Conservation (phyloP, 2,113 vertebrate species). For the Arenaria interpres region DNA sequence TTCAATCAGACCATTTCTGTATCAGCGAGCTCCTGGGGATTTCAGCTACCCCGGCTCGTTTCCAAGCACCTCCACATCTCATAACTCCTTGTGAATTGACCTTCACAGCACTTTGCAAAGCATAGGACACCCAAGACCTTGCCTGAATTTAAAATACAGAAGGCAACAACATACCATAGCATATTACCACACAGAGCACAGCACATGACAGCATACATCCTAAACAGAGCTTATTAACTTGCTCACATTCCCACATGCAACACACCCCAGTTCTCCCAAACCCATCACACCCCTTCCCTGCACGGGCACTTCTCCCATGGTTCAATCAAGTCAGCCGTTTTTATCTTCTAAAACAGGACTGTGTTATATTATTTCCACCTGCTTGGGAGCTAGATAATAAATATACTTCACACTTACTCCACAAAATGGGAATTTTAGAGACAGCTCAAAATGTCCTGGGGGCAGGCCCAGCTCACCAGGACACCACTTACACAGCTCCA, state of each 20-base stretch:
- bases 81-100: not conserved
- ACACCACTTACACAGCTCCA: not conserved
- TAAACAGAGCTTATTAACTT: not conserved
- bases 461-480: not conserved
- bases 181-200: not conserved
- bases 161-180: not conserved
- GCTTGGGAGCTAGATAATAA: not conserved
- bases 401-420: not conserved
- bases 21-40: not conserved
- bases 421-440: not conserved
- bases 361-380: not conserved
- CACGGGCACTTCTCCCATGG: not conserved
- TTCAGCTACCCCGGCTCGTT: not conserved
- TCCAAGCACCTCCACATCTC: not conserved
- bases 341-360: not conserved
- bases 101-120: not conserved
- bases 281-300: not conserved
- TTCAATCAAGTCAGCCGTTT: not conserved
- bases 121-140: not conserved
- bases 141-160: not conserved
- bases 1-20: not conserved
- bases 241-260: not conserved
- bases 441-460: not conserved
- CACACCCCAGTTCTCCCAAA: not conserved
- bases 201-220: fast-evolving